Evolutionary conservation across 2,888 invertebrate genomes (phyloP), one percentile per base, ranked within the genome.

Genomic region (Bombylius discolor): DNA sequence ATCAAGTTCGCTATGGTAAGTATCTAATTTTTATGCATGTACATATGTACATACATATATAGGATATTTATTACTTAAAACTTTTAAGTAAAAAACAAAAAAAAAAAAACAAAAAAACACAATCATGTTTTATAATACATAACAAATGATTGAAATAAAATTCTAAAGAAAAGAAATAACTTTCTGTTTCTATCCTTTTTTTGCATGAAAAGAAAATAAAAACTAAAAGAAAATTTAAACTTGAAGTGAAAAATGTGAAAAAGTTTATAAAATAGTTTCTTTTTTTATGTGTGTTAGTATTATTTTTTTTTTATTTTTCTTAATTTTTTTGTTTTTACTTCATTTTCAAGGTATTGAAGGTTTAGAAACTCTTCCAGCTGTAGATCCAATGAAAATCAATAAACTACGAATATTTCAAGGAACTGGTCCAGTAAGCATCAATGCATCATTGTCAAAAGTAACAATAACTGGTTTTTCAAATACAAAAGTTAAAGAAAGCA

Each of bases 351-450:
- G 62, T 14, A 58, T 63, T 46, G 59, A 62, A 5, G 64, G 62
- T 14, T 49, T 64, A 1, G 61, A 61, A 57, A 78, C 74, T 49
- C 67, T 83, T 63, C 70, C 76, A 39, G 76, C 80, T 33, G 68
- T 82, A 63, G 83, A 84, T 69, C 83, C 83, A 4, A 64, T 84
- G 53, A 77, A 79, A 64, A 78, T 84, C 50, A 79, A 80, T 14
- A 76, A 78, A 71, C 78, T 83, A 67, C 77, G 78, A 71, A 81
- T 84, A 67, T 69, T 82, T 52, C 82, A 83, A 76, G 83, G 83
- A 39, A 79, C 79, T 50, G 83, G 83, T 13, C 83, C 83, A 12
- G 83, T 84, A 1, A 81, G 80, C 63, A 80, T 83, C 3, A 83
- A 83, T 65, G 82, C 83, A 49, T 82, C 82, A 5, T 73, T 84